Conservation (phyloP, 2,797 vertebrate genomes). For the Hemitrygon akajei region DNA sequence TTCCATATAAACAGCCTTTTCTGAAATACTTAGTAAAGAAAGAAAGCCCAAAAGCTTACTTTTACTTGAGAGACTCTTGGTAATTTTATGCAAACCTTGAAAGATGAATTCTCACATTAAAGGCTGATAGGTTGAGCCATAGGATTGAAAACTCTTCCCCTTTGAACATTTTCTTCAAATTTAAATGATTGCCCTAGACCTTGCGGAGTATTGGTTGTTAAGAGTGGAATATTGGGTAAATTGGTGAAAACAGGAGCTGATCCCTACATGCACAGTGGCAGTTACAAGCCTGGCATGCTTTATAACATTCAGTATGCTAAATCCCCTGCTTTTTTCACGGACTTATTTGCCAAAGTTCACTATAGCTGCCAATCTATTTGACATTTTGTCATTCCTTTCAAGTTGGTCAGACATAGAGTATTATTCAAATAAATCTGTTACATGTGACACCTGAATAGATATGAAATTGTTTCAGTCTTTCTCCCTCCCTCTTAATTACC, state of each 20-base stretch:
- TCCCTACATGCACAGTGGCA: not conserved
- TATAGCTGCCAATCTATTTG: not conserved
- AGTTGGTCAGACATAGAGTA: not conserved
- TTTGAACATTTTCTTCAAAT: slow-evolving; percentile 2
- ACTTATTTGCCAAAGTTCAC: not conserved
- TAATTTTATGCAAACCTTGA: slow-evolving; percentile 10
- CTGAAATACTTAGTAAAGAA: slow-evolving; percentile 1
- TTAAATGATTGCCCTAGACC: slow-evolving; percentile 2
- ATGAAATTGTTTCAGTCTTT: not conserved
- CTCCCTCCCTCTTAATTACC: not conserved
- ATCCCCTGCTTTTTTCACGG: not conserved
- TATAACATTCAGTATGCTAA: not conserved
- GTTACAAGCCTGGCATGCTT: not conserved
- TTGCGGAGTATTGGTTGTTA: slow-evolving; percentile 1
- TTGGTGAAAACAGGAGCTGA: slow-evolving; percentile 18
- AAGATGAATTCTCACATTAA: slow-evolving; percentile 13
- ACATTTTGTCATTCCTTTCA: not conserved
- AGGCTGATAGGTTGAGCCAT: not conserved
- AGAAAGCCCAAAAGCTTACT: slow-evolving; percentile 15
- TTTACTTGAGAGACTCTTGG: slow-evolving; percentile 21
- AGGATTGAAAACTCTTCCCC: slow-evolving; percentile 16
- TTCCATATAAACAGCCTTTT: slow-evolving; percentile 37
- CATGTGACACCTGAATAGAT: not conserved
- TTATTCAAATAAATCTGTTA: not conserved
- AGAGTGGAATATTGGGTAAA: slow-evolving; percentile 3